A percentile compares a stretch with the other conserved stretches of the same genome.
These are phyloP conservation scores for Aleiodes testaceus DNA, from an alignment of 2,888 invertebrate genomes.

Conservation along the genomic window DNA sequence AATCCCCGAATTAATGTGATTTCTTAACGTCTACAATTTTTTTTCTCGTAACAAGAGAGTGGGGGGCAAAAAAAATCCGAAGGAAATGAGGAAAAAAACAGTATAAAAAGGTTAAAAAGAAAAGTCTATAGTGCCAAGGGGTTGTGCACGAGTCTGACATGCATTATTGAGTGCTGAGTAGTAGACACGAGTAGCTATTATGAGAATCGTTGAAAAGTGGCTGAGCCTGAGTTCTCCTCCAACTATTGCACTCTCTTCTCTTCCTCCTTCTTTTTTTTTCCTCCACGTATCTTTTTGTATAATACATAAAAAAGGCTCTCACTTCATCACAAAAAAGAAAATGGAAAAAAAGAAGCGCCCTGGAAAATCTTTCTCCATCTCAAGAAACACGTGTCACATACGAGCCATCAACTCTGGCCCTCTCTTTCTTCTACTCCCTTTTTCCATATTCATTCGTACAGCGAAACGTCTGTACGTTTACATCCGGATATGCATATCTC, in stretches of 20 bases:
- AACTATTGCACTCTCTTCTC: constrained; percentile 5
- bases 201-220: constrained; percentile 50
- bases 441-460: constrained; percentile 32
- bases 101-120: neutral
- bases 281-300: neutral
- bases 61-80: neutral
- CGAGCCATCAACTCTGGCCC: constrained; percentile 13
- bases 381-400: constrained; percentile 29
- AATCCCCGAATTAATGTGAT: constrained; percentile 32
- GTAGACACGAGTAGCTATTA: constrained; percentile 54
- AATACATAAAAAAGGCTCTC: constrained; percentile 17
- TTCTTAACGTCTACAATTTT: constrained; percentile 52
- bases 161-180: constrained; percentile 54
- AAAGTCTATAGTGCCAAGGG: constrained; percentile 27
- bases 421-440: neutral
- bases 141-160: constrained; percentile 50
- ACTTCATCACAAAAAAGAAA: neutral
- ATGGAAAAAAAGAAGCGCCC: neutral
- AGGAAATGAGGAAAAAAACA: neutral
- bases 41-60: neutral
- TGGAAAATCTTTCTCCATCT: constrained; percentile 23
- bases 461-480: constrained; percentile 35
- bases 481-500: constrained; percentile 31
- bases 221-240: constrained; percentile 32
- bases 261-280: constrained; percentile 26